Percentiles rank a stretch among this genome's conserved stretches.
Conservation (phyloP, 2,113 vertebrate species). For the Eidolon helvum region DNA sequence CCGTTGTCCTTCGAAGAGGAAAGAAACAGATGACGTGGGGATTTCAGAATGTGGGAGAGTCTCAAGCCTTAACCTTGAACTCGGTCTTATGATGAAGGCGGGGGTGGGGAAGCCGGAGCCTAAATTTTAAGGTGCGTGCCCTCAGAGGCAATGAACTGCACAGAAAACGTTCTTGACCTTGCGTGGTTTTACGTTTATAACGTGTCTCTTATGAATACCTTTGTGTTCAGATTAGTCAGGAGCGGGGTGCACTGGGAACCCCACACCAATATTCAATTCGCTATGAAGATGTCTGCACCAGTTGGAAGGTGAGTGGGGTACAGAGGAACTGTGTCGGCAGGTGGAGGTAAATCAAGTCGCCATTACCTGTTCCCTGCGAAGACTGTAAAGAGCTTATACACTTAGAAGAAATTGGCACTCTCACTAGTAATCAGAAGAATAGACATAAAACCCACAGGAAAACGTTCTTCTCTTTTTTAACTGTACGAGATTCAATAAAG, state of each 20-base stretch:
- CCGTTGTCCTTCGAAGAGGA: accelerated
- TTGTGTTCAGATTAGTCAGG: neutral
- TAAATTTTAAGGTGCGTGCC: neutral
- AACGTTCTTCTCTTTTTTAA: neutral
- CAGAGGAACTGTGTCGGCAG: neutral
- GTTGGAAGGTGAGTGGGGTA: no score
- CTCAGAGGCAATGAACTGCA: neutral
- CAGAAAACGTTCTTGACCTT: neutral
- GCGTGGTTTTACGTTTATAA: neutral
- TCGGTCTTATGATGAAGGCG: neutral
- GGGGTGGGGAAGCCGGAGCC: neutral
- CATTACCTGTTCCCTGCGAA: neutral
- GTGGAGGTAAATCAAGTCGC: no score
- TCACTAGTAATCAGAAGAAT: neutral
- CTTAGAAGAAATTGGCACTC: neutral
- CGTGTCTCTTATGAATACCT: neutral
- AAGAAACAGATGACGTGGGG: accelerated
- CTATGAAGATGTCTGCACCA: neutral
- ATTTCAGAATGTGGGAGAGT: neutral
- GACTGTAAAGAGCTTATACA: neutral
- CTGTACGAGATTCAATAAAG: neutral
- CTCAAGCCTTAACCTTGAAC: no score
- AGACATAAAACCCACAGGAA: neutral
- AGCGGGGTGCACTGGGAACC: neutral
- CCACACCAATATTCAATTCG: neutral